Base-by-base conservation (phyloP, 2,888 invertebrate genomes). In the Pinctada fucata region DNA sequence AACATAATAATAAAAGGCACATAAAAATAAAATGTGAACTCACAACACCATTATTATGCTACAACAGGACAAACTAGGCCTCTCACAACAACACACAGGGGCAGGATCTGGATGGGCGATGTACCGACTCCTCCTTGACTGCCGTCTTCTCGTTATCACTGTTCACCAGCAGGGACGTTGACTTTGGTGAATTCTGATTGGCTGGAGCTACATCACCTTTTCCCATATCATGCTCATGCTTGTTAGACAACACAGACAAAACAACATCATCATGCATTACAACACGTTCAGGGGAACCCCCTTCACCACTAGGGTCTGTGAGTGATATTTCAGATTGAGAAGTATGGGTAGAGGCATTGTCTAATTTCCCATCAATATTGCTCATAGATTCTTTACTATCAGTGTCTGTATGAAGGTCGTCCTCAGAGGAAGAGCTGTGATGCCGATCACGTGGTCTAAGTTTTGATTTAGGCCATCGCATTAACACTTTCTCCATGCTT, bases 361-460 rank as follows among this genome's bases (percentile, higher is more conserved):
- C 67, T 45, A 64, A 13, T 48, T 58, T n/a, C 3, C n/a, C 16
- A 72, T 77, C 58, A 10, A 13, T 13, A 58, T 58, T 58, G 6
- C 8, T 58, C 13, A 58, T 58, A 58, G 58, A 58, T 79, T 75
- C 75, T 3, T 65, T 75, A 16, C 76, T 76, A 31, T 80, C 79
- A 67, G 65, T 74, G 13, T 81, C 79, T 13, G 68, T 64, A 3
- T 82, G 78, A 10, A 79, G 81, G 4, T 80, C 83, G 76, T 90
- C 90, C 82, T 90, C 90, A 2, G 90, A 90, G 1, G 90, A 90
- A 2, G 89, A 89, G 64, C 90, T 90, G 77, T 90, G 90, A 75
- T 90, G 90, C 3, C 89, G 82, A 2, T 79, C 79, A 3, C 79
- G 79, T n/a, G 87, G 83, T 58, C 86, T 80, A 10, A 64, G n/a